phyloP scores from a whole-genome alignment of 2,113 vertebrate species.

The Hemicordylus capensis region DNA sequence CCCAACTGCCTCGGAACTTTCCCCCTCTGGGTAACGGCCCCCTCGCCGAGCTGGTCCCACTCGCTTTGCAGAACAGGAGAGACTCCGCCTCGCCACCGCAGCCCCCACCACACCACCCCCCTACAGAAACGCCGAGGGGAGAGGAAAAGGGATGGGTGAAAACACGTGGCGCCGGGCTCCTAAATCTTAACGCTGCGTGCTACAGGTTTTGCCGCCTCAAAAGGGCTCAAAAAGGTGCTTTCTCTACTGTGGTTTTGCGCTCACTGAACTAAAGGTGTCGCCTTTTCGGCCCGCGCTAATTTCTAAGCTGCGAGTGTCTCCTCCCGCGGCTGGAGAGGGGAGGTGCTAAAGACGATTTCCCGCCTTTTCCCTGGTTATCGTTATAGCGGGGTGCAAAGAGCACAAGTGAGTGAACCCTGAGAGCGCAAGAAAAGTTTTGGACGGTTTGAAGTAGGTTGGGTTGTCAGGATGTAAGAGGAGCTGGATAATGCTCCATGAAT shows the following conservation, averaged over 20 bases:
- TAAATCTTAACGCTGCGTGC: neutral
- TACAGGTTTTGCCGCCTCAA: neutral
- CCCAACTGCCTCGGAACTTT: neutral
- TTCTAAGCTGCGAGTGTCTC: neutral
- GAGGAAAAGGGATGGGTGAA: too few relatives aligned
- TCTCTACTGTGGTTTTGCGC: too few relatives aligned
- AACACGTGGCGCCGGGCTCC: neutral
- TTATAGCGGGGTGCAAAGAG: too few relatives aligned
- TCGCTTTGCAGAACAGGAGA: neutral
- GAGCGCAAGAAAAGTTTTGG: too few relatives aligned
- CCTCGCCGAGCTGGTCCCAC: too few relatives aligned
- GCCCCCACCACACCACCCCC: neutral
- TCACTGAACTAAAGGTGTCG: neutral
- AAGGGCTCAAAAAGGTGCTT: too few relatives aligned
- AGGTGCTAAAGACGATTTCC: neutral
- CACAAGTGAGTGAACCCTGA: too few relatives aligned
- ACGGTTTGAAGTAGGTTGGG: too few relatives aligned
- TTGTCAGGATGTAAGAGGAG: too few relatives aligned
- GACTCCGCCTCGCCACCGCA: neutral
- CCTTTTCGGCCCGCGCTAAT: neutral
- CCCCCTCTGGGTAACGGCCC: neutral
- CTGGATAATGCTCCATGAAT: too few relatives aligned
- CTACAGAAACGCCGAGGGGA: neutral
- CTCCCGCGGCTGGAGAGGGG: neutral
- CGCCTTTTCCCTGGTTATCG: neutral